Evolutionary conservation across 2,888 invertebrate genomes (phyloP).

Genomic region (Drosophila paucipuncta): DNA sequence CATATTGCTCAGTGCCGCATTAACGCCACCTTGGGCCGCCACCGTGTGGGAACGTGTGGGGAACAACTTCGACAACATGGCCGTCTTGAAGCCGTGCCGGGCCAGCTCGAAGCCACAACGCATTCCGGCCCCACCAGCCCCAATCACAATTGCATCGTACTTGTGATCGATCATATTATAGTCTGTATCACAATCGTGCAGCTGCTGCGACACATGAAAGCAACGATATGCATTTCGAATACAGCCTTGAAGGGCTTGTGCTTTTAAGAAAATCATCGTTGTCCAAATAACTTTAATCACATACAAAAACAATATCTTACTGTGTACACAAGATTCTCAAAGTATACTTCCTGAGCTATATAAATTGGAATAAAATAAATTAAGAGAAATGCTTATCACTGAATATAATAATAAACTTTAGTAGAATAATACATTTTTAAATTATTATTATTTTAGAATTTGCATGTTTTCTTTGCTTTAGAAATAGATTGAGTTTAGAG

Average conservation of each 20-base stretch:
- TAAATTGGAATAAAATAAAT: neutral
- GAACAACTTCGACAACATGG: conserved; percentile 98
- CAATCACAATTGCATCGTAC: conserved; percentile 98
- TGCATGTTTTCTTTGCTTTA: neutral
- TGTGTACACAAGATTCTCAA: neutral
- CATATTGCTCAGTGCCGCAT: conserved; percentile 97
- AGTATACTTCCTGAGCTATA: neutral
- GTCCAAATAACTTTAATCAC: neutral
- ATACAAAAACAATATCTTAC: too few species aligned
- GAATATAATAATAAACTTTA: neutral
- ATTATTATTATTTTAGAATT: neutral
- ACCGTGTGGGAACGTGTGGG: conserved; percentile 99
- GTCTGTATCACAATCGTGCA: conserved; percentile 88
- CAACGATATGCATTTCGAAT: neutral
- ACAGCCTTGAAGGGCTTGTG: neutral
- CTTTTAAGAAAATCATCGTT: conserved; percentile 5
- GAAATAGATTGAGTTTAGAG: neutral
- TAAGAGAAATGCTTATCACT: neutral
- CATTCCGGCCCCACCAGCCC: conserved; percentile 98
- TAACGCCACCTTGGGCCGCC: conserved; percentile 99
- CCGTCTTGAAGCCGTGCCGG: conserved; percentile 97
- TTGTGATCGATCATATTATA: conserved; percentile 89
- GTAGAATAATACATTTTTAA: neutral
- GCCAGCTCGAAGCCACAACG: conserved; percentile 98
- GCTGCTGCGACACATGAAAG: neutral